Evolutionary conservation across 2,888 invertebrate species (phyloP).

Genomic region (Caenorhabditis doughertyi): DNA sequence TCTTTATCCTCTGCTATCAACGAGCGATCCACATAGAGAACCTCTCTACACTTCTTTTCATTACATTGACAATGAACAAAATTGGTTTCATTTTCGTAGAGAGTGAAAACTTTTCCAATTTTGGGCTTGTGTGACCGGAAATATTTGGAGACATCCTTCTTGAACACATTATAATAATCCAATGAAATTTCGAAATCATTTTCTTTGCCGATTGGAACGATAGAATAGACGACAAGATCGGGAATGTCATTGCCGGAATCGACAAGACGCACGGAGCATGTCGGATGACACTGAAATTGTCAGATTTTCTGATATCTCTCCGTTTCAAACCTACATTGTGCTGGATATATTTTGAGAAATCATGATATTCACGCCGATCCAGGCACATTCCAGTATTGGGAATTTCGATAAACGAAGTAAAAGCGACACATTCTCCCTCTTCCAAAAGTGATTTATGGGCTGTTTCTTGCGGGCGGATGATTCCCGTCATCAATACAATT

Average conservation of each 20-base stretch:
- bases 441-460: not conserved
- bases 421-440: conserved; percentile 28
- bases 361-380: conserved; percentile 22
- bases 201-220: not conserved
- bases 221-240: conserved; percentile 21
- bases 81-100: conserved; percentile 13
- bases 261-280: conserved; percentile 30
- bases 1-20: not conserved
- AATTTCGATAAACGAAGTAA: conserved; percentile 37
- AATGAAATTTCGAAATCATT: not conserved
- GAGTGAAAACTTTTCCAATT: conserved; percentile 16
- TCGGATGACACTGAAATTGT: conserved; percentile 23
- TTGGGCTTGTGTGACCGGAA: not conserved
- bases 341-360: conserved; percentile 38
- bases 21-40: conserved; percentile 29
- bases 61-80: conserved; percentile 22
- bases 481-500: conserved; percentile 25
- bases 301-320: not conserved
- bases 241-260: conserved; percentile 30
- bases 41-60: not conserved
- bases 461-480: not conserved
- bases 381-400: conserved; percentile 21
- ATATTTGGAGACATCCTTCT: not conserved
- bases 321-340: conserved; percentile 18
- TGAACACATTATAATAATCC: conserved; percentile 19